phyloP scores from a whole-genome alignment of 1,140 invertebrate genomes.

The Aphaenogaster rudis region DNA sequence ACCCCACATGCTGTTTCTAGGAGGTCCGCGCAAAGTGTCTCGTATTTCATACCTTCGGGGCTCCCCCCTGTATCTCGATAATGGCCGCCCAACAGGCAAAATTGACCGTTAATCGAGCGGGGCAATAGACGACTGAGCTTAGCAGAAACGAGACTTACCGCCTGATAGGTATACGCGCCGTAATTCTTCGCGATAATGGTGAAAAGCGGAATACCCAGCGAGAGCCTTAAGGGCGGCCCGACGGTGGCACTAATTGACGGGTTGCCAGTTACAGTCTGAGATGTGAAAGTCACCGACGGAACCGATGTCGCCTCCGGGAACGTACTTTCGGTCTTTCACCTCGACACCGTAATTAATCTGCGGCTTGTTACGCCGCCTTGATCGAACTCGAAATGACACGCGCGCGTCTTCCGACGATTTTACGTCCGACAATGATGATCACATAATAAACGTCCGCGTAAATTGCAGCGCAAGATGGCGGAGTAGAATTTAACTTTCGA shows the following conservation, averaged over 20 bases:
- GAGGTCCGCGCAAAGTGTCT: conserved; percentile 19
- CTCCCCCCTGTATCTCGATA: conserved; percentile 52
- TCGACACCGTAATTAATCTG: conserved; percentile 75
- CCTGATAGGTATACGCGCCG: conserved; percentile 60
- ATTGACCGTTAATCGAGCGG: conserved; percentile 74
- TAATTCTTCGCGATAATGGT: conserved; percentile 74
- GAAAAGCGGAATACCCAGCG: conserved; percentile 61
- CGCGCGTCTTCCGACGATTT: conserved; percentile 4
- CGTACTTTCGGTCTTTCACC: conserved; percentile 72
- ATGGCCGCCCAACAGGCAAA: conserved; percentile 56
- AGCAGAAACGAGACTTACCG: conserved; percentile 51
- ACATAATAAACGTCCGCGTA: background rate
- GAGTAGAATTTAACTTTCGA: background rate
- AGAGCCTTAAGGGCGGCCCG: conserved; percentile 69
- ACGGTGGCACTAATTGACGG: conserved; percentile 77
- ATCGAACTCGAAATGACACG: conserved; percentile 63
- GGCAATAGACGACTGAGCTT: conserved; percentile 59
- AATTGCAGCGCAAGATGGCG: background rate
- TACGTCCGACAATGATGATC: background rate
- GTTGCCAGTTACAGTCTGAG: conserved; percentile 70
- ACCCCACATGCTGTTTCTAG: background rate
- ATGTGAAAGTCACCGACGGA: conserved; percentile 73
- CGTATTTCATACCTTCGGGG: conserved; percentile 44
- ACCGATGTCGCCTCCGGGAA: conserved; percentile 72
- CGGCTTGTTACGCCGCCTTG: conserved; percentile 66